Evolutionary conservation across 2,113 vertebrate species (phyloP).

Genomic region (Galbula dea): DNA sequence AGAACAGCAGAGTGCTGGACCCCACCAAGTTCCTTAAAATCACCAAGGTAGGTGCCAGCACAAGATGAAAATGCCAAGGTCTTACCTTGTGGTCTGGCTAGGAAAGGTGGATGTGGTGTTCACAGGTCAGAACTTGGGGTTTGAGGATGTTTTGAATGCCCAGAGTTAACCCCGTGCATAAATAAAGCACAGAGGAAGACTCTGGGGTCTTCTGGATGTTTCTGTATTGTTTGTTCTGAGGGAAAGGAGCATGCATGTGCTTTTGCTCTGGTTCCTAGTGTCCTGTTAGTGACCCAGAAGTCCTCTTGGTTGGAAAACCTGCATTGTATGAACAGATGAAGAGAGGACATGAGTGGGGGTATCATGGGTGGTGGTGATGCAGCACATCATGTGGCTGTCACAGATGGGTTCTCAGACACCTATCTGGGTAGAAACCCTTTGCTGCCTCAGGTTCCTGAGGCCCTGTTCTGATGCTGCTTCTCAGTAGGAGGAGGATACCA

Average conservation of each 20-base stretch:
- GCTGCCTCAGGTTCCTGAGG: background rate
- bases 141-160: background rate
- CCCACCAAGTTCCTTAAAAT: constrained; percentile 98
- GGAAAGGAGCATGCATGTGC: background rate
- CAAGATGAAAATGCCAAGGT: rapidly evolving
- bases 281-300: background rate
- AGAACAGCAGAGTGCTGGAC: constrained; percentile 95
- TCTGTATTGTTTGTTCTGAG: background rate
- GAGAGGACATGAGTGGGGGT: background rate
- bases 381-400: background rate
- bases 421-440: background rate
- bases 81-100: background rate
- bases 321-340: background rate
- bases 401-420: background rate
- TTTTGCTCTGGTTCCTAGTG: background rate
- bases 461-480: background rate
- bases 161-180: background rate
- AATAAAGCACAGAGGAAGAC: background rate
- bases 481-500: background rate
- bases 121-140: background rate
- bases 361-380: background rate
- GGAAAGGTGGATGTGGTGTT: rapidly evolving
- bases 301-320: background rate
- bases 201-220: background rate
- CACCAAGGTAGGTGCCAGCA: constrained; percentile 85